Evolutionary conservation across 2,797 vertebrate species (phyloP), one percentile per base, ranked within the genome.

Genomic region (Clarias laeviceps): DNA sequence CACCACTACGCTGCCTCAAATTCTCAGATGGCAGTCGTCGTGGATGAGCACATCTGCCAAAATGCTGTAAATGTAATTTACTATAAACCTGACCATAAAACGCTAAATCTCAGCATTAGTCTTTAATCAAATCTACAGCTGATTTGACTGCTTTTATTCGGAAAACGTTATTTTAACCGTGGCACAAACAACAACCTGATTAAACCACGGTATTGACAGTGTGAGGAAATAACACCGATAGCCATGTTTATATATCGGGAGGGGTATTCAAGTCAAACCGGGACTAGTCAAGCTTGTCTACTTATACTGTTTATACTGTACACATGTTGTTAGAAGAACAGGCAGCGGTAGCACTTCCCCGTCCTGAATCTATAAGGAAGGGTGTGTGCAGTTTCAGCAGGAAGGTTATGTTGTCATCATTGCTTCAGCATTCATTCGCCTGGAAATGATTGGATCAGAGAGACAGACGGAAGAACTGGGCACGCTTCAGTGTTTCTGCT

Each of bases 371-470:
- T 50, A 11, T 73, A 2, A n/a, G 5, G 2, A 2, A 7, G 69
- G 2, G 72, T 54, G 45, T 20, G n/a, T 76, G 73, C 17, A 17
- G 70, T 73, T 50, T 73, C 40, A 17, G 22, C 50, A 45, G 70
- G n/a, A 73, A 73, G 50, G 45, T n/a, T 59, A 59, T 64, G 37
- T 65, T 85, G 69, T 89, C 70, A 84, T 78, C 65, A 81, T 65
- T 84, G 62, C 64, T 27, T 34, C 40, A 32, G n/a, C 32, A 81
- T 84, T 57, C 65, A 73, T 74, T 72, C 56, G 27, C 40, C 9
- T 64, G 27, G 64, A 72, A 80, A 70, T 9, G 34, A 62, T 56
- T 22, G 14, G 56, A 64, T 80, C 54, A 62, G 18, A 76, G 50
- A 69, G 78, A 70, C 40, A 80, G 69, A 77, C 40, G 15, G 64